Base-by-base conservation (phyloP, 1,140 invertebrate species). In the Trachymyrmex cornetzi region DNA sequence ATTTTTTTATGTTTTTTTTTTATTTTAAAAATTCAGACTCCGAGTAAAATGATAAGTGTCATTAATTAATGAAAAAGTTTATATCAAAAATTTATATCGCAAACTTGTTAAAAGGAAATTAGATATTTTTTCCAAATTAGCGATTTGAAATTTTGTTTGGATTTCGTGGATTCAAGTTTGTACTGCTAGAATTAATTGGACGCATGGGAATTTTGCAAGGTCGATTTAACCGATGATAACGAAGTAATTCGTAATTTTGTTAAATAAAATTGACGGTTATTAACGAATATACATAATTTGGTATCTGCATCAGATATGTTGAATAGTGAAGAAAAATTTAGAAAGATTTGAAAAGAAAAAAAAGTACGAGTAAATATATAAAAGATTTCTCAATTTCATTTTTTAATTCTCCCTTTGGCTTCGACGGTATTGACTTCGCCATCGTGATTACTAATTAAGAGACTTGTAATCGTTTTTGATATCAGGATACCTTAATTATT, bases 401-500 rank as follows among this genome's bases (percentile, higher is more conserved):
- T 9, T 50, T 4, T 27, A 19, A 53, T 19, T 53, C 1, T 14
- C 12, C 5, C 11, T 14, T 57, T 57, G 9, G 0, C 2, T 30
- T 74, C 2, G 9, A 38, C 14, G n/a, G 4, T 38, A 44, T 34
- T 57, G 19, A 2, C 2, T 34, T 75, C n/a, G 72, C 72, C 34
- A 16, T 75, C 72, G 30, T n/a, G 53, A 59, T 75, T 75, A 57
- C 27, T 74, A 4, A 63, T 63, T 63, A 67, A 14, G 34, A 4
- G n/a, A 67, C 38, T 69, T 19, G 22, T 22, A 80, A 38, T 55
- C 16, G 50, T 50, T 71, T 71, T 71, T n/a, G 14, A 27, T 81
- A 53, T 24, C 63, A n/a, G 24, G 14, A 38, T 34, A 55, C 3
- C 5, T 80, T 22, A 53, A 12, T 81, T 57, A 38, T 67, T 22